A percentile compares a stretch with the other conserved stretches of the same genome.
These are phyloP conservation scores for Anabacerthia variegaticeps DNA, from an alignment of 2,797 vertebrate species.

Conservation along the genomic window DNA sequence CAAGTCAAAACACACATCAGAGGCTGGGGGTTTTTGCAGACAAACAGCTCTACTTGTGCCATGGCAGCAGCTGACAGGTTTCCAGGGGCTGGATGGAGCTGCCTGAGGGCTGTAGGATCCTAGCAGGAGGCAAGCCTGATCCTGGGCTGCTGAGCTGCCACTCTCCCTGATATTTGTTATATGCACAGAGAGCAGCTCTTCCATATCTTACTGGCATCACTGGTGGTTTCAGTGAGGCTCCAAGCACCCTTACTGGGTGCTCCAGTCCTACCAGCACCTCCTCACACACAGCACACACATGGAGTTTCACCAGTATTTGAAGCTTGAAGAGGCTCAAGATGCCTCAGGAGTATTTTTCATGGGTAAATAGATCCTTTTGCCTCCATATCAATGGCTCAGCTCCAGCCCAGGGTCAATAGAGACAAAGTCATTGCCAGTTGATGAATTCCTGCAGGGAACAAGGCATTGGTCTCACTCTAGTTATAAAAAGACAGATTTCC, in stretches of 20 bases:
- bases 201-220: neutral
- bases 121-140: neutral
- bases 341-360: neutral
- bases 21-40: neutral
- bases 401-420: neutral
- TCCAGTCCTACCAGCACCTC: neutral
- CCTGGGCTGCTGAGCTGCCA: neutral
- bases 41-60: neutral
- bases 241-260: fast-evolving
- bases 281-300: neutral
- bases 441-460: neutral
- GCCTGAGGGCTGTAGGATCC: neutral
- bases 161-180: neutral
- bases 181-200: neutral
- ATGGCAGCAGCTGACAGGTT: neutral
- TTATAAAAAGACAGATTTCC: neutral
- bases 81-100: neutral
- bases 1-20: neutral
- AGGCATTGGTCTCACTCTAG: neutral
- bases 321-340: neutral
- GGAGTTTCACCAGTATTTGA: neutral
- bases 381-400: neutral
- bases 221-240: fast-evolving
- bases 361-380: neutral
- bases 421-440: neutral